phyloP scores from a whole-genome alignment of 2,797 vertebrate species.

The Muscicapa comitata region DNA sequence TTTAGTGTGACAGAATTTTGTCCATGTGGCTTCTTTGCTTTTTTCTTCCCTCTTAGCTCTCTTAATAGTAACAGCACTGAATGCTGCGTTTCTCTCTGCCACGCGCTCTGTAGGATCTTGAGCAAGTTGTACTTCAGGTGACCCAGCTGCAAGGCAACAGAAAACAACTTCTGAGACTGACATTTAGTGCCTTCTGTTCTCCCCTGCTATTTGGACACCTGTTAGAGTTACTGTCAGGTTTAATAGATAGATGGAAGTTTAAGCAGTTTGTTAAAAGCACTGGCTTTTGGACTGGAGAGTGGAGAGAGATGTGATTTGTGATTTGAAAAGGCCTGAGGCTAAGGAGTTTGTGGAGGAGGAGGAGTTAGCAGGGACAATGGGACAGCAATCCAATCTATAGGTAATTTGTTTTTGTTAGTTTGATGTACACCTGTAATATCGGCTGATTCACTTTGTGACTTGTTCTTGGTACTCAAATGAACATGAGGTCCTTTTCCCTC shows the following conservation, averaged over 20 bases:
- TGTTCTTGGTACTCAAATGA: neutral
- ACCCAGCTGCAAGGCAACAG: neutral
- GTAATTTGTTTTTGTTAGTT: neutral
- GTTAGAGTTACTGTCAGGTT: neutral
- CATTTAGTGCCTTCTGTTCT: neutral
- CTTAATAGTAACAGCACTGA: neutral
- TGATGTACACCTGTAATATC: neutral
- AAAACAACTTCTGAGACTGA: neutral
- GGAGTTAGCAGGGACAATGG: neutral
- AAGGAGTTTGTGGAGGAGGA: neutral
- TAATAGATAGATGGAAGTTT: neutral
- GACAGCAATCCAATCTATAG: rapidly evolving
- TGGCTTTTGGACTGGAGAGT: neutral
- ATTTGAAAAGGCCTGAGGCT: neutral
- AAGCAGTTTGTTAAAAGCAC: neutral
- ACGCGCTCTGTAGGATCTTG: neutral
- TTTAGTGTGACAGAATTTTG: neutral
- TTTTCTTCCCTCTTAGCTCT: neutral
- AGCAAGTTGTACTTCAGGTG: neutral
- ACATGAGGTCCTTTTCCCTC: neutral
- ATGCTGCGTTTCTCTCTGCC: neutral
- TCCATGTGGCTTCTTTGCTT: neutral
- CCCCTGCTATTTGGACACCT: neutral
- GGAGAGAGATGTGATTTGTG: neutral
- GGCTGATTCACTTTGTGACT: neutral